A percentile compares a stretch with the other conserved stretches of the same genome.
Conservation (phyloP, 2,888 invertebrate genomes). For the Philhelius pedissequus region DNA sequence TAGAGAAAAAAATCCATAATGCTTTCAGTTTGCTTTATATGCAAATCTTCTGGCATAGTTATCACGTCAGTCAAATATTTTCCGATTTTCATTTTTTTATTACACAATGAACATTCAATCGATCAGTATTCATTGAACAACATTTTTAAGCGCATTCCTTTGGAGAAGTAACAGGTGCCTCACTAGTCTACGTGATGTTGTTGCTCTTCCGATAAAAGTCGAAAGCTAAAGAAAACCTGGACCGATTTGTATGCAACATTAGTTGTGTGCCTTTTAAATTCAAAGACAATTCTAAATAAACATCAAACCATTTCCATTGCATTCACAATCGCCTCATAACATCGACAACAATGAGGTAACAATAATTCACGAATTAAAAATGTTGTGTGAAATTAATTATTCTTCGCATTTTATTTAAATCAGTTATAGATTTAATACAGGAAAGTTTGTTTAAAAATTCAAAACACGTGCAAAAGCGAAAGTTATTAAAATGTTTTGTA, state of each 20-base stretch:
- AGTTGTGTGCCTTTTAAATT: slow-evolving; percentile 12
- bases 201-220: slow-evolving; percentile 21
- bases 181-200: slow-evolving; percentile 36
- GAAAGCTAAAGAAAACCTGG: slow-evolving; percentile 51
- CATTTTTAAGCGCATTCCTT: slow-evolving; percentile 51
- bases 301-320: slow-evolving; percentile 13
- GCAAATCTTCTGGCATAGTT: slow-evolving; percentile 18
- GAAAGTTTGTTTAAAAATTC: slow-evolving; percentile 25
- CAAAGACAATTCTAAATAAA: slow-evolving; percentile 55
- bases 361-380: slow-evolving; percentile 29
- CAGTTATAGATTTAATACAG: slow-evolving; percentile 32
- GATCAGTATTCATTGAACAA: slow-evolving; percentile 46
- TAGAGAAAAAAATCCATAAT: neutral
- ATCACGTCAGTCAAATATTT: slow-evolving; percentile 51
- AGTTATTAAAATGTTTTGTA: slow-evolving; percentile 31
- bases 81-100: slow-evolving; percentile 42
- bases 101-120: slow-evolving; percentile 31
- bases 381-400: slow-evolving; percentile 42
- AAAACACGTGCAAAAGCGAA: slow-evolving; percentile 53
- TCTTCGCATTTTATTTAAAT: slow-evolving; percentile 38
- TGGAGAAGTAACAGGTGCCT: slow-evolving; percentile 38
- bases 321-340: neutral
- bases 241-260: slow-evolving; percentile 51
- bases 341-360: slow-evolving; percentile 42
- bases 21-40: neutral